Percentiles rank a stretch among this genome's conserved stretches.
Evolutionary conservation across 2,797 vertebrate species (phyloP).

Genomic region (Cephalopachus bancanus): DNA sequence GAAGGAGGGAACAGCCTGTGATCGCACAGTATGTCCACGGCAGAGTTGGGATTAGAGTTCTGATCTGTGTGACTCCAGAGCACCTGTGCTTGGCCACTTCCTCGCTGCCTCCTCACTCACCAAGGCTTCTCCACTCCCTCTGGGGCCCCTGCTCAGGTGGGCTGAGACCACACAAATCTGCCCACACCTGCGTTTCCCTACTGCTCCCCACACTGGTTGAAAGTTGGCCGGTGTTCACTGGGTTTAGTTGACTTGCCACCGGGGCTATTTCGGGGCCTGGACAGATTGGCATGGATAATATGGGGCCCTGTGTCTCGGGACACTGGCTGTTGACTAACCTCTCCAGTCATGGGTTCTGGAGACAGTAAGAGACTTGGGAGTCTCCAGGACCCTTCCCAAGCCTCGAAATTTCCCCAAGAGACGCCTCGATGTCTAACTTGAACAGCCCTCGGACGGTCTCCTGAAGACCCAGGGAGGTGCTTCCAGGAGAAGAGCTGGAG

Average conservation of each 20-base stretch:
- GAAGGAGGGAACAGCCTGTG: not conserved
- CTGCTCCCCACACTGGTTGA: not conserved
- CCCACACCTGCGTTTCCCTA: not conserved
- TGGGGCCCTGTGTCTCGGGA: not conserved
- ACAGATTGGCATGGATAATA: too few species aligned
- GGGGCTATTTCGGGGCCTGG: not conserved
- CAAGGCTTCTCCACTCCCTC: not conserved
- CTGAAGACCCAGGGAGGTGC: not conserved
- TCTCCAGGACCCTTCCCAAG: not conserved
- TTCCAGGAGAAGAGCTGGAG: not conserved
- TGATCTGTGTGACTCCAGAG: not conserved
- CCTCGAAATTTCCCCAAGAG: not conserved
- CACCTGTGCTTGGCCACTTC: not conserved
- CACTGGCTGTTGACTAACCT: not conserved
- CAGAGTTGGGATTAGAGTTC: not conserved
- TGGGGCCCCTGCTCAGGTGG: not conserved
- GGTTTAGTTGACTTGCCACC: constrained; percentile 11
- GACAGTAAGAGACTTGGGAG: not conserved
- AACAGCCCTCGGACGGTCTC: not conserved
- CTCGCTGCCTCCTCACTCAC: not conserved
- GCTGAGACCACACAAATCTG: constrained; percentile 24
- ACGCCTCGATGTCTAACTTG: not conserved
- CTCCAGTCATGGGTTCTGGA: not conserved
- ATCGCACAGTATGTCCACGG: not conserved
- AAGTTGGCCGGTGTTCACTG: not conserved